phyloP scores from a whole-genome alignment of 2,113 vertebrate genomes.

The Etheostoma spectabile region DNA sequence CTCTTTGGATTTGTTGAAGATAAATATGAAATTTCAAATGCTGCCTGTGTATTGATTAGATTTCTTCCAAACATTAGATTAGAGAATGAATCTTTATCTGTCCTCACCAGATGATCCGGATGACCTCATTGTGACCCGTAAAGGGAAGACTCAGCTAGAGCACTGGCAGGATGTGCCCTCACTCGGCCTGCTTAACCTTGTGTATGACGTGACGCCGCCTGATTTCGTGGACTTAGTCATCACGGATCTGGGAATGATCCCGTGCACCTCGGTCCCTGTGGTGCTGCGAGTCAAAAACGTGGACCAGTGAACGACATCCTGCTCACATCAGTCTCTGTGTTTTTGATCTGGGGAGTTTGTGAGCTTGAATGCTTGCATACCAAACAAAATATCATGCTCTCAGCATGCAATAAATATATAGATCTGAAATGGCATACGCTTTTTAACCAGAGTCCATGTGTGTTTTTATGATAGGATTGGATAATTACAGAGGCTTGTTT shows the following conservation, averaged over 20 bases:
- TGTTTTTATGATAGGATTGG: constrained; percentile 41
- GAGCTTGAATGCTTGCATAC: constrained; percentile 40
- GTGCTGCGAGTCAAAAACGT: constrained; percentile 96
- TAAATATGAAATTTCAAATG: background rate
- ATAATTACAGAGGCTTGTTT: constrained; percentile 11
- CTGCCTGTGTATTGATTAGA: background rate
- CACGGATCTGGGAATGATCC: constrained; percentile 98
- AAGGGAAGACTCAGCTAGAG: constrained; percentile 88
- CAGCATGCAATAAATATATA: constrained; percentile 83
- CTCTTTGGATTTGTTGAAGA: background rate
- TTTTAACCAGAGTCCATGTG: constrained; percentile 68
- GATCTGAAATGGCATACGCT: constrained; percentile 74
- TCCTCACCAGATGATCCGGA: constrained; percentile 91
- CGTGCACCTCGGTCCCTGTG: constrained; percentile 97
- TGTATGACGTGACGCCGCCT: constrained; percentile 96
- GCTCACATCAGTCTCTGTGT: constrained; percentile 1
- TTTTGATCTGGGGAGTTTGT: constrained; percentile 25
- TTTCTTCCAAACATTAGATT: background rate
- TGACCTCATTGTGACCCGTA: constrained; percentile 90
- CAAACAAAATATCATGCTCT: constrained; percentile 62
- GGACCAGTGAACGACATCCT: constrained; percentile 85
- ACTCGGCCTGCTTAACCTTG: constrained; percentile 93
- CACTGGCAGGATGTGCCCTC: constrained; percentile 88
- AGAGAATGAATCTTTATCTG: background rate
- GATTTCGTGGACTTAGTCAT: constrained; percentile 98